Evolutionary conservation across 2,113 vertebrate species (phyloP), one percentile per base, ranked within the genome.

Genomic region (Trachemys scripta): DNA sequence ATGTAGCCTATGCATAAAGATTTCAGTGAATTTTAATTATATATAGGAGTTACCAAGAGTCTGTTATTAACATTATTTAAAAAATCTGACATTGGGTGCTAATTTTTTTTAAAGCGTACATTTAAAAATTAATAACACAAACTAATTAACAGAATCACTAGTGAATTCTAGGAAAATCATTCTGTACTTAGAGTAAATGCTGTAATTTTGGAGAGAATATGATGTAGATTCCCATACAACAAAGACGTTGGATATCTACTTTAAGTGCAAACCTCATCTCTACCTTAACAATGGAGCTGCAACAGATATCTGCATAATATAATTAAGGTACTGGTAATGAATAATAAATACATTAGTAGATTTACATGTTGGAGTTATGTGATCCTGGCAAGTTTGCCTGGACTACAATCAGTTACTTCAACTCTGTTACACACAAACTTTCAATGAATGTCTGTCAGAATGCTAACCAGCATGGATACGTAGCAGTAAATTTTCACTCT

Each of bases 401-500:
- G 6, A 69, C 17, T n/a, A 69, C 65, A 69, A 38, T 38, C 35
- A 38, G 35, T 72, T 72, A 65, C 65, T 93, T 93, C 93, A 97
- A 94, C 88, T 97, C 87, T 78, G 22, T 22, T 85, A 88, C 24
- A 87, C 6, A 96, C 42, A 7, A 24, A 25, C 85, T 92, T 31
- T 4, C 80, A 90, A 1, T 53, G 49, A 20, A 69, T 81, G 78
- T 95, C 79, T 86, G 22, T 27, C 90, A 90, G 25, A 90, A 76
- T 59, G 2, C 17, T 80, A 95, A 95, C 0, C 2, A 50, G 81
- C 59, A 80, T 51, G 81, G 82, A 94, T 90, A 94, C 94, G 90
- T 92, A n/a, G 50, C 56, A 83, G 45, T 56, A 84, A 92, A 92
- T 94, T 96, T 95, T 95, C 82, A 45, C 59, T 94, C 59, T 47